Evolutionary conservation across 2,113 vertebrate species (phyloP).

Genomic region (Sigmodon hispidus): DNA sequence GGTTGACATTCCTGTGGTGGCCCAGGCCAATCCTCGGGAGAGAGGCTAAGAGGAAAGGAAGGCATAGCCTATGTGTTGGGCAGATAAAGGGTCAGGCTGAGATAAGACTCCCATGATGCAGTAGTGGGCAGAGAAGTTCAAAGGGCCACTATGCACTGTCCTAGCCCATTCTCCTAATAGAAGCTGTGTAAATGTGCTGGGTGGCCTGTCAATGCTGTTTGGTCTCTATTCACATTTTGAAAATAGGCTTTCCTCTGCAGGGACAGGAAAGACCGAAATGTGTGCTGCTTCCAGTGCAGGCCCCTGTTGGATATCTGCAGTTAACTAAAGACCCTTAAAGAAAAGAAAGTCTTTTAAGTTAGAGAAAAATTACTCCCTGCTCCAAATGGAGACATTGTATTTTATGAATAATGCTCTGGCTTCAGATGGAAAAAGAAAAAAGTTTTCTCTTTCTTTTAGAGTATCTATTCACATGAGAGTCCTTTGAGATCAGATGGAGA

Average conservation of each 20-base stretch:
- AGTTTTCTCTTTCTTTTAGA: neutral
- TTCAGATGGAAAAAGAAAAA: neutral
- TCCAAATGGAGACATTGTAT: neutral
- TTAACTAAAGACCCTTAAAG: neutral
- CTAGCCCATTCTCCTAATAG: neutral
- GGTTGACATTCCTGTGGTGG: neutral
- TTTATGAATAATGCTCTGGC: neutral
- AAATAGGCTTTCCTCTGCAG: neutral
- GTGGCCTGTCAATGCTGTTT: too few relatives aligned
- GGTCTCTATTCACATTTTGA: neutral
- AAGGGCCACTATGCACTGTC: neutral
- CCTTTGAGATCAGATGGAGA: neutral
- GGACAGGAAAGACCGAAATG: rapidly evolving
- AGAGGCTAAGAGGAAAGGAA: neutral
- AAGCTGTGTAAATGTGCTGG: neutral
- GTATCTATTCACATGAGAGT: neutral
- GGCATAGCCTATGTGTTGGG: neutral
- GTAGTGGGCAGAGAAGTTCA: neutral
- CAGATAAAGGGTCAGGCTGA: rapidly evolving
- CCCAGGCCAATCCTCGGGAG: neutral
- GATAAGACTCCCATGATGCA: neutral
- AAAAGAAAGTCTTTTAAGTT: neutral
- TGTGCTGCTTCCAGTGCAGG: neutral
- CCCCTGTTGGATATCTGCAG: neutral
- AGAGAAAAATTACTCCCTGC: neutral